Evolutionary conservation across 2,113 vertebrate genomes (phyloP), one percentile per base, ranked within the genome.

Genomic region (Conger conger): DNA sequence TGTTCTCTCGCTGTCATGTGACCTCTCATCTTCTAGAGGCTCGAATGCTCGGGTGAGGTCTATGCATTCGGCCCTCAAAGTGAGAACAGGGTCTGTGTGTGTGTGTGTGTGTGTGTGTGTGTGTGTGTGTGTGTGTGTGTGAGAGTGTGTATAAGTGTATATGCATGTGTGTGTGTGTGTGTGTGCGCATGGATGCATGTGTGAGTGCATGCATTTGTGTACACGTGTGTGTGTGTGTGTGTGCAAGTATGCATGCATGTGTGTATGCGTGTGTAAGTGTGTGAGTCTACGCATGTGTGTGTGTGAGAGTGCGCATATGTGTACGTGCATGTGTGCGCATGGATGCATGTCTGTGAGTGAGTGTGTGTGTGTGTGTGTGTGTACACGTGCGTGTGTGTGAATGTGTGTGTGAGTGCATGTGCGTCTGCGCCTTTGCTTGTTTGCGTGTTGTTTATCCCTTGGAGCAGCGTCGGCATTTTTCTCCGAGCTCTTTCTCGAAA

Each of bases 11-110:
- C 17, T 57, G 54, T 57, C 54, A 57, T 57, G 54, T 57, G 15
- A 57, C 54, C 18, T 16, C 54, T 57, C 54, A 3, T 57, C 18
- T 20, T 57, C 15, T 3, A 57, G 16, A 53, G 16, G 50, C 8
- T 9, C 7, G 50, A 53, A 16, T 9, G 54, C 54, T 57, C 17
- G 13, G 54, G 17, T 57, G 18, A 16, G 17, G n/a, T n/a, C 60
- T 68, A 68, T n/a, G n/a, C 0, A 9, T n/a, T 27, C 60, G 4
- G 27, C 11, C 27, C 60, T n/a, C 2, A n/a, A 68, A 57, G 13
- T 8, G 5, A 68, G 23, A n/a, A n/a, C 60, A 68, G 68, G n/a
- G 68, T 90, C 89, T 83, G 89, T 76, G 35, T 81, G 2, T 50
- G 8, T 57, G 35, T 86, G 30, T 54, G n/a, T 57, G 42, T 45